Evolutionary conservation across 2,888 invertebrate species (phyloP).

Genomic region (Hylaea fasciaria): DNA sequence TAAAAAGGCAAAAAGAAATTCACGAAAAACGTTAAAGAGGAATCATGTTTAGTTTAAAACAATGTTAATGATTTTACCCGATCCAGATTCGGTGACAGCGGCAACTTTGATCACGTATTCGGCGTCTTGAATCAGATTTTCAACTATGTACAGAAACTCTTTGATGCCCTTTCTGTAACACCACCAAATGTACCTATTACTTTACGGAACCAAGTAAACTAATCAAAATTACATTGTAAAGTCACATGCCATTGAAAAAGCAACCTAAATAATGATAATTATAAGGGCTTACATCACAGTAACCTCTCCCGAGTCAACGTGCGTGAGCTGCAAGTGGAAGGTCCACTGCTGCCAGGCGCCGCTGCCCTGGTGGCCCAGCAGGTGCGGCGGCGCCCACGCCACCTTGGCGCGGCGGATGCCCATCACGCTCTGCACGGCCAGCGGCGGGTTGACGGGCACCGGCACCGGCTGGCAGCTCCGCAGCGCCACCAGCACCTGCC

Average conservation of each 20-base stretch:
- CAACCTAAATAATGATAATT: not conserved
- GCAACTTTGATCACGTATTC: conserved; percentile 92
- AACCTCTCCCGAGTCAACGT: conserved; percentile 67
- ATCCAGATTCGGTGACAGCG: conserved; percentile 90
- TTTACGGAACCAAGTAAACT: no score
- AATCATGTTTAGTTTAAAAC: not conserved
- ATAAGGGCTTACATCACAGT: conserved; percentile 65
- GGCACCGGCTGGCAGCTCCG: conserved; percentile 91
- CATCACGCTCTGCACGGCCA: conserved; percentile 92
- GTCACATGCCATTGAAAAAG: no score
- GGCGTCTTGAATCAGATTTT: conserved; percentile 89
- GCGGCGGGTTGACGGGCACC: conserved; percentile 91
- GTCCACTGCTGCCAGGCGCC: conserved; percentile 90
- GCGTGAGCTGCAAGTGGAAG: conserved; percentile 89
- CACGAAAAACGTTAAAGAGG: not conserved
- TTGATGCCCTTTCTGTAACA: conserved; percentile 76
- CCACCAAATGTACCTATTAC: not conserved
- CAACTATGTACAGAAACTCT: conserved; percentile 87
- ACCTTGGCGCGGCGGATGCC: conserved; percentile 90
- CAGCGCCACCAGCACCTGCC: conserved; percentile 83
- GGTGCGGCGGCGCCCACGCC: conserved; percentile 92
- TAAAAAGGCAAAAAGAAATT: conserved; percentile 41
- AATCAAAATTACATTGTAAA: no score
- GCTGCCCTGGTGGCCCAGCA: conserved; percentile 89
- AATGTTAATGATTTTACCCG: conserved; percentile 60